Evolutionary conservation across 2,888 invertebrate species (phyloP), one percentile per base, ranked within the genome.

Genomic region (Cheilosia variabilis): DNA sequence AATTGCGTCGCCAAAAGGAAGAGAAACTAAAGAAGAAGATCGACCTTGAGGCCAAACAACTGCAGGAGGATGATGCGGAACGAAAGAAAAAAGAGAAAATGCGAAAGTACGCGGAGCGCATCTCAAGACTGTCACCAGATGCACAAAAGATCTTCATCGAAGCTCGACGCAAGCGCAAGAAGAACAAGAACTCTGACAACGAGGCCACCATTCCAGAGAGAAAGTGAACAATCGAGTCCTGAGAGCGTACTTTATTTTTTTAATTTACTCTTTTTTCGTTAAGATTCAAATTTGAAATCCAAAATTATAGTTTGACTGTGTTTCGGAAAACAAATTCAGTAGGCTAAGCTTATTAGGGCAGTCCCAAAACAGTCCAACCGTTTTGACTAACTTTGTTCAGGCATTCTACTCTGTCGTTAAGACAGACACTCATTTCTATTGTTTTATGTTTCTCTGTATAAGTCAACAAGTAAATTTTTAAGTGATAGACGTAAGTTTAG

Each of bases 121-220:
- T 92, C 19, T 84, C 89, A 10, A 88, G 88, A 0, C 88, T 92
- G 7, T 88, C 89, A 50, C 91, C 91, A 41, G 92, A 91, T 87
- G 89, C 90, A 72, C 91, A 90, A 45, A 79, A 84, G 65, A 87
- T 88, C 76, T 92, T 92, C 88, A 88, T 90, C 27, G 90, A 91
- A 72, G 88, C 89, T 87, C 89, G 91, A 77, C 90, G 89, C 82
- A 87, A 88, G 55, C 89, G 91, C 77, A 91, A 90, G 87, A 88
- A 88, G 83, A 75, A 89, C 60, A 89, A 90, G 66, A 73, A 68
- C 47, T 27, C 60, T 63, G 60, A 87, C 60, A 87, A 88, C 69
- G 88, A 88, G 50, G 87, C 78, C 58, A 68, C 72, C 86, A 88
- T 88, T 87, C 87, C 88, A 87, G 88, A 88, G 73, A 53, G 81